These are phyloP conservation scores for Siderastrea siderea DNA, from an alignment of 92 coral and sea anemone genomes.

Conservation along the genomic window DNA sequence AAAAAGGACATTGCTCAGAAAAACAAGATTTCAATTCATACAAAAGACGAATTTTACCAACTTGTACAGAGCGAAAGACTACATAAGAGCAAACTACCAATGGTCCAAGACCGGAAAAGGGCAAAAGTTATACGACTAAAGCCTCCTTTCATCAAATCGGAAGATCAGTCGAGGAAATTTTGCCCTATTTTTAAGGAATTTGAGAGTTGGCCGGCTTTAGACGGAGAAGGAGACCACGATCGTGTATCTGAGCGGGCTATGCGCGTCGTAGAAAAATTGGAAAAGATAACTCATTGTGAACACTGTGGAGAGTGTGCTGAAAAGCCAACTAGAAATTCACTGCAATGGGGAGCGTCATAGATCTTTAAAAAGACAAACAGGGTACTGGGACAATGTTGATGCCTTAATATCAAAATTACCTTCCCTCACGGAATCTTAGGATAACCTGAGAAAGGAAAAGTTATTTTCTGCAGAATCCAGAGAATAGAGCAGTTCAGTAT, in stretches of 20 bases:
- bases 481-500: no score
- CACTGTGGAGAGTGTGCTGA: not conserved
- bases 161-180: constrained; percentile 49
- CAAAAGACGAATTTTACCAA: not conserved
- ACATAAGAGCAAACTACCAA: not conserved
- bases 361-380: constrained; percentile 19
- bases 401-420: constrained; percentile 17
- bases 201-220: constrained; percentile 37
- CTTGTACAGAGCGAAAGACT: not conserved
- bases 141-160: constrained; percentile 56
- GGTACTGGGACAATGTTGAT: constrained; percentile 37
- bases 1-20: not conserved
- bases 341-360: constrained; percentile 39
- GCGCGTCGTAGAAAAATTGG: not conserved
- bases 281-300: constrained; percentile 31
- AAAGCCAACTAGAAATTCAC: constrained; percentile 11
- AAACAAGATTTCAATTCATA: constrained; percentile 16
- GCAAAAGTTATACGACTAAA: constrained; percentile 5
- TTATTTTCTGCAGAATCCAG: not conserved
- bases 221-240: no score
- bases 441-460: not conserved
- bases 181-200: constrained; percentile 48
- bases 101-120: constrained; percentile 2
- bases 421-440: not conserved
- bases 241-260: not conserved